phyloP scores from a whole-genome alignment of 92 coral and sea anemone genomes.

The Metridium senile region DNA sequence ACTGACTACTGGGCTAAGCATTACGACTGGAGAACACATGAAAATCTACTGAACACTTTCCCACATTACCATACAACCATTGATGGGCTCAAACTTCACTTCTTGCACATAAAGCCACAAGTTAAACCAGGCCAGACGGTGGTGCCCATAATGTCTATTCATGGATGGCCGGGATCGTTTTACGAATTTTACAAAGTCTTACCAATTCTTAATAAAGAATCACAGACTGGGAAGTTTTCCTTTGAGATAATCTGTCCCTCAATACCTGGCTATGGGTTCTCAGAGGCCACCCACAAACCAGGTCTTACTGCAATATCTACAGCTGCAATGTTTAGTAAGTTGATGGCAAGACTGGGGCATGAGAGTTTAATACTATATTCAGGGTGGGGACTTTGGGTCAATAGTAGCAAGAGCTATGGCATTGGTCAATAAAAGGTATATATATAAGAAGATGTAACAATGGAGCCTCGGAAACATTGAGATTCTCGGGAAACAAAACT shows the following conservation, averaged over 20 bases:
- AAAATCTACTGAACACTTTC: conserved; percentile 60
- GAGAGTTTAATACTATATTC: conserved; percentile 62
- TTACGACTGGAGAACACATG: conserved; percentile 84
- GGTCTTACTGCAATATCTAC: conserved; percentile 64
- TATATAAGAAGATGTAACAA: background rate
- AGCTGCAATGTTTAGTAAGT: conserved; percentile 74
- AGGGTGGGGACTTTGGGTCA: conserved; percentile 97
- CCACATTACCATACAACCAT: conserved; percentile 67
- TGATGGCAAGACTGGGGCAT: conserved; percentile 78
- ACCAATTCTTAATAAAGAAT: conserved; percentile 45
- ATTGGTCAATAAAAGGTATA: conserved; percentile 65
- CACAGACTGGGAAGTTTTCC: conserved; percentile 52
- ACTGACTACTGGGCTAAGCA: conserved; percentile 74
- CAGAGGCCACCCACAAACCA: conserved; percentile 87
- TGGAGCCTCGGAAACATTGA: too few species aligned
- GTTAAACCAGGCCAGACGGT: conserved; percentile 57
- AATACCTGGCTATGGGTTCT: conserved; percentile 88
- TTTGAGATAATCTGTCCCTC: conserved; percentile 91
- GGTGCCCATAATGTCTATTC: conserved; percentile 79
- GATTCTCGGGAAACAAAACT: too few species aligned
- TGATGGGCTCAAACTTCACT: conserved; percentile 80
- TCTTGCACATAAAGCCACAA: conserved; percentile 73
- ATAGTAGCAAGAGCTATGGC: conserved; percentile 69
- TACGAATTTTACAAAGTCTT: conserved; percentile 86
- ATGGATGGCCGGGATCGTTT: conserved; percentile 98